Base-by-base conservation (phyloP, 2,888 invertebrate genomes). In the Synanthedon tipuliformis region DNA sequence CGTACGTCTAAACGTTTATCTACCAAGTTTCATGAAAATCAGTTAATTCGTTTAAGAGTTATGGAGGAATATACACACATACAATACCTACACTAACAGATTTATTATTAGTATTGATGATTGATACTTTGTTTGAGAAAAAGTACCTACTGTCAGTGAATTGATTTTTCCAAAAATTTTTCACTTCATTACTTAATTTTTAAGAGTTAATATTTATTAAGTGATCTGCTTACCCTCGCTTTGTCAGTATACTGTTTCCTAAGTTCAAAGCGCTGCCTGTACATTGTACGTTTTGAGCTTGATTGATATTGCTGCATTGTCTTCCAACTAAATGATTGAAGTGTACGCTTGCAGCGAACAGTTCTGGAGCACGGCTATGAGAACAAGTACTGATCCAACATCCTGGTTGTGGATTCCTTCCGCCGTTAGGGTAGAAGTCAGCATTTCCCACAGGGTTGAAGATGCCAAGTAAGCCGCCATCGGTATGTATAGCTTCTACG, bases 371-470 rank as follows among this genome's bases (percentile, higher is more conserved):
- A 2, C 82, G 73, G 18, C 75, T 57, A 59, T 85, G 84, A 1
- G 81, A 78, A 61, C 85, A 85, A 1, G 67, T 67, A 56, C 68
- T 75, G 48, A 65, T 12, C 53, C 56, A 57, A 57, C 85, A 86
- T 1, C 84, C 82, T 1, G 84, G 83, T 58, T 84, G 83, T 3
- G 70, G 68, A 58, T 71, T 68, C 4, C 68, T 69, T 49, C 81
- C 84, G 0, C 82, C 83, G 57, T 85, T 85, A 4, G 81, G 81
- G 60, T 83, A 87, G 65, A 84, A 86, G 62, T 84, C 78, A 11
- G 71, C 67, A 50, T 80, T 48, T 5, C 68, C 76, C 34, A 78
- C 69, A 1, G 67, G 64, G 51, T 74, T 63, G 53, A 71, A 70
- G 56, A 82, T 79, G 15, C 85, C 86, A 4, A 80, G 68, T 0